Conservation (phyloP, 1,140 invertebrate genomes). For the Brachionus rotundiformis region DNA sequence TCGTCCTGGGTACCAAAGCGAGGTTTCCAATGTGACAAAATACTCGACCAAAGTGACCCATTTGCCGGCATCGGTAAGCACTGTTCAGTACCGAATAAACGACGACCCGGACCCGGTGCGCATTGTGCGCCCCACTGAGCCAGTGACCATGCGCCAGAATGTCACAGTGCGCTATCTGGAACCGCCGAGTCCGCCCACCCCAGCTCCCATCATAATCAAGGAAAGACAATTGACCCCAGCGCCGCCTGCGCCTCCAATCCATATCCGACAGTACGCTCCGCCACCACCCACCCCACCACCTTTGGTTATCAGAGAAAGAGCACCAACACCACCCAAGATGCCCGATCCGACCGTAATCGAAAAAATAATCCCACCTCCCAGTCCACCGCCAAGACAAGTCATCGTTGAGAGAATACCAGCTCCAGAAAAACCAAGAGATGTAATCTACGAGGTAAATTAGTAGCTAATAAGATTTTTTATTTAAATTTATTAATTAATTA, state of each 20-base stretch:
- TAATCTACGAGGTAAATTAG: constrained; percentile 46
- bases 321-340: constrained; percentile 32
- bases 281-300: constrained; percentile 45
- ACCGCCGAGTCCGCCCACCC: constrained; percentile 29
- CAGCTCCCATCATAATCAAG: constrained; percentile 41
- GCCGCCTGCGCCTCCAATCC: constrained; percentile 27
- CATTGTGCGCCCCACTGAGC: constrained; percentile 6
- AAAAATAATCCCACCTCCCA: constrained; percentile 49
- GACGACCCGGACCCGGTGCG: constrained; percentile 39
- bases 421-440: constrained; percentile 31
- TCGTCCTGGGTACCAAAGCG: background rate
- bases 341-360: constrained; percentile 31
- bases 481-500: background rate
- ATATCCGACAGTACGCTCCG: constrained; percentile 33
- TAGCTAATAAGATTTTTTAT: too few species aligned
- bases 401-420: constrained; percentile 48
- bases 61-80: background rate
- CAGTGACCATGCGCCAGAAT: background rate
- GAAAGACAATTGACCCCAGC: constrained; percentile 41
- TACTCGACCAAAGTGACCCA: constrained; percentile 35
- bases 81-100: constrained; percentile 13
- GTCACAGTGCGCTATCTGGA: constrained; percentile 47
- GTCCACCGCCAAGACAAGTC: constrained; percentile 48
- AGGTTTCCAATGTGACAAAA: constrained; percentile 45
- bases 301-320: constrained; percentile 4